Evolutionary conservation across 2,797 vertebrate species (phyloP), one percentile per base, ranked within the genome.

Genomic region (Centroberyx gerrardi): DNA sequence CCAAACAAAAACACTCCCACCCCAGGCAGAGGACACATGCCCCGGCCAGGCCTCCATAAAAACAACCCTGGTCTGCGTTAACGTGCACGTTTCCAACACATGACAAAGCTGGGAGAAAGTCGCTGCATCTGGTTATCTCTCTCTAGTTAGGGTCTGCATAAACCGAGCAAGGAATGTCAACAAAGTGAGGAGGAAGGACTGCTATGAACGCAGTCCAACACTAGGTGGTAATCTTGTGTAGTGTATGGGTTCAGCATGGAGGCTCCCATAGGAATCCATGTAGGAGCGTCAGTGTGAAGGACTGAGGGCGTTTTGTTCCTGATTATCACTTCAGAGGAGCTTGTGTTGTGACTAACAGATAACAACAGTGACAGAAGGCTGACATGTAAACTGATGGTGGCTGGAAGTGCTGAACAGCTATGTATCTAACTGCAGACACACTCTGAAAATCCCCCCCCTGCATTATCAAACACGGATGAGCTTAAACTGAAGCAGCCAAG

Each of bases 1-100:
- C 87, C 77, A 92, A 92, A 92, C 90, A 93, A 93, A 93, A 93
- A 92, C 87, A 93, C 83, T 88, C 88, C 84, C 79, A 68, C 61
- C 85, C 77, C 9, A 36, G 64, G 73, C 74, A 46, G 64, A 88
- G 82, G 82, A 84, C 86, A 72, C 77, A 22, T 66, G 71, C 76
- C 74, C 59, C 76, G 68, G 78, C 83, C 59, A 83, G 82, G 74
- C 77, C 72, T 83, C 74, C 73, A 80, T 72, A 80, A 92, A 90
- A 88, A 78, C 89, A 90, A 53, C 80, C 61, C 76, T 73, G 83
- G 61, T 77, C 74, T 58, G 46, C 40, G 69, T 88, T 89, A 84
- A 76, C 62, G 0, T 53, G 46, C 60, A 40, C 29, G 36, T 76
- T 83, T 83, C 81, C 68, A 77, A 59, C 63, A 78, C 75, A 71